Evolutionary conservation across 2,797 vertebrate genomes (phyloP).

Genomic region (Saguinus oedipus): DNA sequence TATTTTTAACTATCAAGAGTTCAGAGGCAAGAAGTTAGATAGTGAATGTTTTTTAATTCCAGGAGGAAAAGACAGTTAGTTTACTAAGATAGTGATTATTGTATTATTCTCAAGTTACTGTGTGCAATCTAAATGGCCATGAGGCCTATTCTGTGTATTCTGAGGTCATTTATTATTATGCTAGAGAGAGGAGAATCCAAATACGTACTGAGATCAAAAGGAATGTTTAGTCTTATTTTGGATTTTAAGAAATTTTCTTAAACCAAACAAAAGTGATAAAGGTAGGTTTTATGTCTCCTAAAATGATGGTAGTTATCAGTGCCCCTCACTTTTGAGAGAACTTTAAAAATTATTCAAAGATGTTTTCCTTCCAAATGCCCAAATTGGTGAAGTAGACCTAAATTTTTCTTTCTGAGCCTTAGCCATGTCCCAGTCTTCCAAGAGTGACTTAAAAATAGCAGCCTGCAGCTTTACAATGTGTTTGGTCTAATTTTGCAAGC

Average conservation of each 20-base stretch:
- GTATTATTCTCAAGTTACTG: not conserved
- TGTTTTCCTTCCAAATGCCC: not conserved
- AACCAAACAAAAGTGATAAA: not conserved
- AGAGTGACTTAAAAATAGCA: not conserved
- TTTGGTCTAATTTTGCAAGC: not conserved
- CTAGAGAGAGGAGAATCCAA: not conserved
- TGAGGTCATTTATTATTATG: constrained; percentile 43
- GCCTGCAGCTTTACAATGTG: not conserved
- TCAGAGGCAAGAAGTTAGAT: not conserved
- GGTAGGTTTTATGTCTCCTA: not conserved
- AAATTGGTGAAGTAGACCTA: not conserved
- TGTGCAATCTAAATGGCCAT: not conserved
- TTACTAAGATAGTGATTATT: not conserved
- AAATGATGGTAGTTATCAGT: not conserved
- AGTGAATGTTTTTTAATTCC: not conserved
- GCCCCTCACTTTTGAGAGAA: not conserved
- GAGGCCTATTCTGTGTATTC: constrained; percentile 23
- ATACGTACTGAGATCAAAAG: not conserved
- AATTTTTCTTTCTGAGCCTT: not conserved
- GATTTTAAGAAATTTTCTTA: not conserved
- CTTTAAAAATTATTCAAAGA: not conserved
- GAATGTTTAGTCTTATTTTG: not conserved
- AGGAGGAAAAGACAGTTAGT: not conserved
- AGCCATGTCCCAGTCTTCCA: not conserved
- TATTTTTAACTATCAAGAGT: not conserved